Evolutionary conservation across 64 coral and sea anemone species (phyloP).

Genomic region (Acropora tenuis): DNA sequence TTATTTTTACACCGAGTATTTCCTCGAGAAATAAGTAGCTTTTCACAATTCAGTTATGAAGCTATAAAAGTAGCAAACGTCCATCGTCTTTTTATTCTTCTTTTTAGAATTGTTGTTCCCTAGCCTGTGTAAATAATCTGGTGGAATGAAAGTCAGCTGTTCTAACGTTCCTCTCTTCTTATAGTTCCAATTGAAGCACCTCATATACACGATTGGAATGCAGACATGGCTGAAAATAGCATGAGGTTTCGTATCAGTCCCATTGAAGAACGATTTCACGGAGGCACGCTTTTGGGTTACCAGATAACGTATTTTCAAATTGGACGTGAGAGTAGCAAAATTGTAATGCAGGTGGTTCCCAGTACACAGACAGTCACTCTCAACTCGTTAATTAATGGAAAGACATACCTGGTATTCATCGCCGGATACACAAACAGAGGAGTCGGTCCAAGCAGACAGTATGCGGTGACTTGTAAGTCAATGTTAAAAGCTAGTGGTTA

Average conservation of each 20-base stretch:
- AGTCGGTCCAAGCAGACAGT: not conserved
- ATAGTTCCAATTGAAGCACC: slow-evolving; percentile 7
- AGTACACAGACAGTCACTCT: not conserved
- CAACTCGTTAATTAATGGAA: not conserved
- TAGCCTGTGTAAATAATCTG: no score
- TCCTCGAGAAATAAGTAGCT: no score
- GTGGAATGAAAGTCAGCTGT: no score
- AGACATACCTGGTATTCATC: not conserved
- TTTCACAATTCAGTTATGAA: no score
- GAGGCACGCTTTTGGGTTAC: not conserved
- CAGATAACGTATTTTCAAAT: not conserved
- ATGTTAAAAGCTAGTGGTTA: no score
- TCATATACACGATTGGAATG: not conserved
- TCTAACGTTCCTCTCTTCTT: not conserved
- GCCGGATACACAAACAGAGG: slow-evolving; percentile 21
- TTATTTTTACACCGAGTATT: no score
- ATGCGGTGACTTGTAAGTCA: slow-evolving; percentile 6
- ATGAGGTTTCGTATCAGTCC: not conserved
- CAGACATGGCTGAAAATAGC: not conserved
- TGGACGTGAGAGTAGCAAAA: not conserved
- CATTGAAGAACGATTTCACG: not conserved
- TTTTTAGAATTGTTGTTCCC: no score
- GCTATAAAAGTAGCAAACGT: no score
- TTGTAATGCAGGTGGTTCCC: not conserved
- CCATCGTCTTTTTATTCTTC: no score